phyloP scores from a whole-genome alignment of 2,113 vertebrate genomes.

The Phalacrocorax brasilianus region DNA sequence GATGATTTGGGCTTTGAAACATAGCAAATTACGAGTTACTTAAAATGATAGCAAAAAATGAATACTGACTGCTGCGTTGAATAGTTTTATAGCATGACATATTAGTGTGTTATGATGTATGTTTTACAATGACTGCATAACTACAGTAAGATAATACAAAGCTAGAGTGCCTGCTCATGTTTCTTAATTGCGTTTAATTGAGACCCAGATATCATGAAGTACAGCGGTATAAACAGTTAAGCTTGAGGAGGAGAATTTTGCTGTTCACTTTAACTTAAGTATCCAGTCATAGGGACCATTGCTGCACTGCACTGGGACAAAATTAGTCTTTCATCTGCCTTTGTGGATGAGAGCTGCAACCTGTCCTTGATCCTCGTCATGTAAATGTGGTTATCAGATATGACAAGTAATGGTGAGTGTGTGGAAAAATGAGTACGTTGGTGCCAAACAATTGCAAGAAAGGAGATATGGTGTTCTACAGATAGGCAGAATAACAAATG shows the following conservation, averaged over 20 bases:
- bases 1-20: slow-evolving; percentile 18
- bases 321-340: background rate
- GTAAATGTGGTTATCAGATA: background rate
- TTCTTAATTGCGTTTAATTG: background rate
- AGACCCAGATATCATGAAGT: background rate
- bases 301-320: background rate
- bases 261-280: background rate
- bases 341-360: background rate
- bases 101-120: background rate
- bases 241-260: background rate
- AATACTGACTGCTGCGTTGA: background rate
- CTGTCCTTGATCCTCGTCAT: background rate
- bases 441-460: background rate
- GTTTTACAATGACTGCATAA: background rate
- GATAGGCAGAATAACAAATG: background rate
- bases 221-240: background rate
- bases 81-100: background rate
- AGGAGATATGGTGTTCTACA: background rate
- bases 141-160: background rate
- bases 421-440: background rate
- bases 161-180: background rate
- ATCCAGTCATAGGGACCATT: background rate
- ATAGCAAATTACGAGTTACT: background rate
- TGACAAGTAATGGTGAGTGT: background rate
- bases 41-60: background rate